These are phyloP conservation scores for Bubalus kerabau DNA, from an alignment of 2,113 vertebrate species.

Conservation along the genomic window DNA sequence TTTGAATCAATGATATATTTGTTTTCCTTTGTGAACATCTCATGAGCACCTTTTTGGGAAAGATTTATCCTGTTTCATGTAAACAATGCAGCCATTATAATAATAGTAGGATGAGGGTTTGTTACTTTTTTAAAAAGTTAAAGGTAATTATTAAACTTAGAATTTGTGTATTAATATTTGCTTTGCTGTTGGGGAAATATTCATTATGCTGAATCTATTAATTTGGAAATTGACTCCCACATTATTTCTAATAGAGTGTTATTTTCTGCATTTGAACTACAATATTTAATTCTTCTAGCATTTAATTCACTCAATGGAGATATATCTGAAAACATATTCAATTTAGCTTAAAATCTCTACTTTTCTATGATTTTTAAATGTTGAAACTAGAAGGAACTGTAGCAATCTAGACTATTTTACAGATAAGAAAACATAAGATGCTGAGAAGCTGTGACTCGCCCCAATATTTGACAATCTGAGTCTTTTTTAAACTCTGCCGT, in stretches of 20 bases:
- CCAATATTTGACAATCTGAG: not conserved
- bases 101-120: not conserved
- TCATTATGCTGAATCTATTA: not conserved
- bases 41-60: not conserved
- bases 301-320: not conserved
- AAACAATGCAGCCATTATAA: not conserved
- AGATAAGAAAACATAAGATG: not conserved
- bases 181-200: conserved; percentile 10
- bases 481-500: not conserved
- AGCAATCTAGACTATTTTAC: not conserved
- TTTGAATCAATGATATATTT: conserved; percentile 5
- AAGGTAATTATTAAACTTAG: conserved; percentile 11
- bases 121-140: not conserved
- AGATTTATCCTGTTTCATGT: not conserved
- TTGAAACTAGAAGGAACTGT: not conserved
- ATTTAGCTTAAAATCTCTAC: conserved; percentile 13
- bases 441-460: not conserved
- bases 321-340: not conserved
- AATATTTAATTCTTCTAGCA: not conserved
- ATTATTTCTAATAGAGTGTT: not conserved
- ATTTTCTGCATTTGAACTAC: conserved; percentile 11
- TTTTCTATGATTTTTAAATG: not conserved
- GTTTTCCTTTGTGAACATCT: conserved; percentile 35
- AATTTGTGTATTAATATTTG: conserved; percentile 10
- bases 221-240: conserved; percentile 7